These are phyloP conservation scores for Trichogramma pretiosum DNA, from an alignment of 1,140 invertebrate species.

Conservation along the genomic window DNA sequence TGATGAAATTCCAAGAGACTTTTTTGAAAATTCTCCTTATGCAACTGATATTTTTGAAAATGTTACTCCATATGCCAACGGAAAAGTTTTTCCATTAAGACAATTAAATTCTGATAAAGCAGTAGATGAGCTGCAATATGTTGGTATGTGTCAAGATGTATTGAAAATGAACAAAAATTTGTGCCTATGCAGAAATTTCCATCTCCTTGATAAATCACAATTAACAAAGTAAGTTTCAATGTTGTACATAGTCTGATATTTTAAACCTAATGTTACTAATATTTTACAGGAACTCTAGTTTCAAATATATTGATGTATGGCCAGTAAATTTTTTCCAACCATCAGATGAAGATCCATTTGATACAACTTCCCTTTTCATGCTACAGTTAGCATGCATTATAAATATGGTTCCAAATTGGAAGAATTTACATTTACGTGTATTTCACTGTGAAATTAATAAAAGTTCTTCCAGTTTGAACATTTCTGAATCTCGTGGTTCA, in stretches of 20 bases:
- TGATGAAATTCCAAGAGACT: slow-evolving; percentile 61
- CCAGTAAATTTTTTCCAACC: slow-evolving; percentile 82
- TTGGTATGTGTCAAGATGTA: slow-evolving; percentile 78
- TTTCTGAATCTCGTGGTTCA: slow-evolving; percentile 32
- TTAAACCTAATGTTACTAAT: slow-evolving; percentile 2
- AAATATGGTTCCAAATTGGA: slow-evolving; percentile 83
- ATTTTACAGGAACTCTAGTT: slow-evolving; percentile 46
- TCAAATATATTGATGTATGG: slow-evolving; percentile 93
- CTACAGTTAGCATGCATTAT: slow-evolving; percentile 95
- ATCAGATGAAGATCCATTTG: slow-evolving; percentile 66
- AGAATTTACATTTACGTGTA: slow-evolving; percentile 69
- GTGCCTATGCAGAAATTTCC: slow-evolving; percentile 87
- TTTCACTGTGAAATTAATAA: slow-evolving; percentile 64
- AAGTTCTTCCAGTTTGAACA: slow-evolving; percentile 31
- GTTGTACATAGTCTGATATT: not conserved
- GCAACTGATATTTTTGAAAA: slow-evolving; percentile 38
- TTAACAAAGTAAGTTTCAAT: slow-evolving; percentile 52
- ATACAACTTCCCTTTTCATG: slow-evolving; percentile 86
- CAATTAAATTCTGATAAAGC: slow-evolving; percentile 27
- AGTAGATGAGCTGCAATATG: slow-evolving; percentile 60
- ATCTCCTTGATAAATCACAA: slow-evolving; percentile 66
- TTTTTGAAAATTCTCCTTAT: slow-evolving; percentile 52
- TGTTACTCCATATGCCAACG: slow-evolving; percentile 27
- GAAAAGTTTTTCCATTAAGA: slow-evolving; percentile 39
- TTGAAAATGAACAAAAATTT: slow-evolving; percentile 91